Percentiles rank a stretch among this genome's conserved stretches.
phyloP scores from a whole-genome alignment of 1,140 invertebrate species.

The Meloidogyne hapla region DNA sequence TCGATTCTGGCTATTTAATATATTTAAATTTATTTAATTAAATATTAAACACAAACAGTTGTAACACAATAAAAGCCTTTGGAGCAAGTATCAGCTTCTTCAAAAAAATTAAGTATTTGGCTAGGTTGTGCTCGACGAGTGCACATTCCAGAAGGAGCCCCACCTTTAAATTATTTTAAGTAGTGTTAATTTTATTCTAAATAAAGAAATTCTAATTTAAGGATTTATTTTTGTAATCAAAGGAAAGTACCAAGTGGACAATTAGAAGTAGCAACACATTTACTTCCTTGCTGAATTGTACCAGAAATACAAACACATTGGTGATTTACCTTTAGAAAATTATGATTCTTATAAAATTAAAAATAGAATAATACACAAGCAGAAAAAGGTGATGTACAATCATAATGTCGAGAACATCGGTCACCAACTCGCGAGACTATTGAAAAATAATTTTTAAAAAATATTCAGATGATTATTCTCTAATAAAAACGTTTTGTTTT shows the following conservation, averaged over 20 bases:
- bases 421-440: slow-evolving; percentile 59
- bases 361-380: slow-evolving; percentile 52
- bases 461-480: no score
- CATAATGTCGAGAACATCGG: slow-evolving; percentile 62
- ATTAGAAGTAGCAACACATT: slow-evolving; percentile 60
- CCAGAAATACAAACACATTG: slow-evolving; percentile 63
- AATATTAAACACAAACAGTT: slow-evolving; percentile 20
- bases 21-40: not conserved
- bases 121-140: slow-evolving; percentile 45
- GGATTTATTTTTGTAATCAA: no score
- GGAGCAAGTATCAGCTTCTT: slow-evolving; percentile 57
- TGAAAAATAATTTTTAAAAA: slow-evolving; percentile 17
- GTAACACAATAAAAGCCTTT: slow-evolving; percentile 52
- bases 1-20: slow-evolving; percentile 48
- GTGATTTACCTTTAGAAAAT: slow-evolving; percentile 32
- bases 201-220: no score
- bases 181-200: no score
- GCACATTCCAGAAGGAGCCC: slow-evolving; percentile 52
- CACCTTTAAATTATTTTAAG: slow-evolving; percentile 21
- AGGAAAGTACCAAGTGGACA: slow-evolving; percentile 52
- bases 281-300: slow-evolving; percentile 60
- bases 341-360: not conserved
- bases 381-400: slow-evolving; percentile 62
- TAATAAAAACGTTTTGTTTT: no score
- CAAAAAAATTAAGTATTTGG: slow-evolving; percentile 46